Evolutionary conservation across 2,888 invertebrate genomes (phyloP), one percentile per base, ranked within the genome.

Genomic region (Limenitis camilla): DNA sequence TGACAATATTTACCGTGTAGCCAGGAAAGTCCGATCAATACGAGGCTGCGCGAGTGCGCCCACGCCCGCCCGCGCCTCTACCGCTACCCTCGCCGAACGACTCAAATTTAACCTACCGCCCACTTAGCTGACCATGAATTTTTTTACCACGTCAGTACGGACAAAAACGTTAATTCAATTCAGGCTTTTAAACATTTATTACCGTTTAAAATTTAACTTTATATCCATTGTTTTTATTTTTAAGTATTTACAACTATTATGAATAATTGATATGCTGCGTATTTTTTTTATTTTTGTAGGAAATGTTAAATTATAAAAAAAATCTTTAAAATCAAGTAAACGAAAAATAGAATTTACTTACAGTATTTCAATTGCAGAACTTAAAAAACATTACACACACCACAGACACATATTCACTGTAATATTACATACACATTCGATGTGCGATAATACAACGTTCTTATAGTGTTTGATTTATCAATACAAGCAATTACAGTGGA

Each of bases 21-120:
- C 71, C 76, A 74, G 54, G 72, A 79, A 77, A 75, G 64, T 65
- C 67, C 83, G 83, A 87, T 87, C 86, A 84, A 87, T 87, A 87
- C 72, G 58, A 63, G 62, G 64, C 63, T 81, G 83, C 81, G 82
- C 81, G 76, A 65, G 59, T 67, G 69, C 72, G 72, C 75, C 75
- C 76, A 74, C 78, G 74, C 71, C 69, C 73, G 69, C 60, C 64
- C 52, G 57, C 47, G 44, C 52, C 44, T 57, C 63, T 44, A 40
- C 66, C 60, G 56, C 66, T 57, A 64, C 67, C 72, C 66, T 61
- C 63, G 67, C 69, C 68, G 29, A 36, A 36, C 45, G 45, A 29
- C 45, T 45, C 72, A 74, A 77, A 77, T 67, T 68, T 69, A 68
- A 75, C 72, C 70, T 63, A 56, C 76, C 78, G 68, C 82, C 82